These are phyloP conservation scores for Melipona quadrifasciata DNA, from an alignment of 1,140 invertebrate genomes.

Conservation along the genomic window DNA sequence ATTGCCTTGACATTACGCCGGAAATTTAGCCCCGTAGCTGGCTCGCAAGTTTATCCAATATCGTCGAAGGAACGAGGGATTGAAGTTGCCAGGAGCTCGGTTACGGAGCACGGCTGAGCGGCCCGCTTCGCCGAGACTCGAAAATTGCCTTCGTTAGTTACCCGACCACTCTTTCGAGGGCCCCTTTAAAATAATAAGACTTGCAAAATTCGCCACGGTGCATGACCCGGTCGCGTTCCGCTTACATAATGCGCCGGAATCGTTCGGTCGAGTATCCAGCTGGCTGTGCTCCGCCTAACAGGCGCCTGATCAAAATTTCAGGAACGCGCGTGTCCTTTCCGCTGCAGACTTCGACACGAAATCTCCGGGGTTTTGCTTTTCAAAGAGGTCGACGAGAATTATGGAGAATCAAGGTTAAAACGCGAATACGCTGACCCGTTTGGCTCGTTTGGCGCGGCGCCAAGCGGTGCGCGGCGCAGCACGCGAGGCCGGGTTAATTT, in stretches of 20 bases:
- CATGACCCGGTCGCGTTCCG: background rate
- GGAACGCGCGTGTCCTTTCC: no score
- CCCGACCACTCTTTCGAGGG: background rate
- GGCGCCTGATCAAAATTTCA: no score
- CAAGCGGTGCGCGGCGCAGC: constrained; percentile 15
- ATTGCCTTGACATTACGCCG: constrained; percentile 30
- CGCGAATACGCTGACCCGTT: constrained; percentile 43
- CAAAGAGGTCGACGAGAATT: constrained; percentile 3
- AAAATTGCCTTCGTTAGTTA: constrained; percentile 47
- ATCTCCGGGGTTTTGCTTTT: background rate
- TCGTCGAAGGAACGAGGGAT: constrained; percentile 34
- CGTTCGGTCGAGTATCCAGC: background rate
- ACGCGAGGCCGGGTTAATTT: constrained; percentile 38
- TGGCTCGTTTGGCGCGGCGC: constrained; percentile 23
- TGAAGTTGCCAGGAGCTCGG: constrained; percentile 41
- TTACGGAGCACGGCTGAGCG: constrained; percentile 17
- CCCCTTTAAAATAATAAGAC: constrained; percentile 49
- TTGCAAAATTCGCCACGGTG: background rate
- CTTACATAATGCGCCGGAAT: background rate
- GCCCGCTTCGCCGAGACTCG: background rate
- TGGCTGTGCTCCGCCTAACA: no score
- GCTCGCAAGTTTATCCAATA: constrained; percentile 51
- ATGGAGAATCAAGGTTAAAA: constrained; percentile 28
- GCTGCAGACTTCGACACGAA: no score
- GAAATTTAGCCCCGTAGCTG: constrained; percentile 30